Conservation (phyloP, 2,113 vertebrate species). For the Zootoca vivipara region DNA sequence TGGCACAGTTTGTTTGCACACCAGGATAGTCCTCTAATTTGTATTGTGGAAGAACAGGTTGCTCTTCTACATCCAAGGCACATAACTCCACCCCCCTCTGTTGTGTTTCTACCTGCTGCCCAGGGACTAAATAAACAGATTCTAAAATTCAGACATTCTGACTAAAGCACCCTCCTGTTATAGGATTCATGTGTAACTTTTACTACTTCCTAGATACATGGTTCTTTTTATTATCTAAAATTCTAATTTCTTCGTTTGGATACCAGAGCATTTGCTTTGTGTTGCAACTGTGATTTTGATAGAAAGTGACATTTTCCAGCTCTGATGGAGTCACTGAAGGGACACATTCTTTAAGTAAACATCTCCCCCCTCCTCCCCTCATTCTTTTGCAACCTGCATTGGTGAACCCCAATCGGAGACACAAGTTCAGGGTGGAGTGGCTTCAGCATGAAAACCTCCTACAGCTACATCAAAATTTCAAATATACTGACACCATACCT, state of each 20-base stretch:
- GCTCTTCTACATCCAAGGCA: background rate
- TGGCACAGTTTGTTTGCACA: background rate
- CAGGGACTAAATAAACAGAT: background rate
- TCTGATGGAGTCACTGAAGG: slow-evolving; percentile 53
- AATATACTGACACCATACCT: background rate
- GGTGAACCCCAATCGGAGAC: slow-evolving; percentile 12
- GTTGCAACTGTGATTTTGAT: slow-evolving; percentile 51
- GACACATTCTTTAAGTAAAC: slow-evolving; percentile 35
- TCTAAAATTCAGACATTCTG: background rate
- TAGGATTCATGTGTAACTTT: background rate
- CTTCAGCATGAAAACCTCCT: background rate
- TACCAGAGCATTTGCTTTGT: slow-evolving; percentile 40
- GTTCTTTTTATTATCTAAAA: slow-evolving; percentile 13
- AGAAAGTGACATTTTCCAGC: slow-evolving; percentile 58
- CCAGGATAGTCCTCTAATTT: background rate
- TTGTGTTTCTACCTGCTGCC: no score
- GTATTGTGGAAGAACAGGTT: background rate
- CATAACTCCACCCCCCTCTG: background rate
- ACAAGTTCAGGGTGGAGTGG: background rate
- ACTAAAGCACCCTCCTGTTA: background rate
- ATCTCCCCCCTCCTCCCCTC: background rate
- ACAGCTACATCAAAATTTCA: background rate
- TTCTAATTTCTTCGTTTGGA: slow-evolving; percentile 58
- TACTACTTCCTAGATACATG: background rate
- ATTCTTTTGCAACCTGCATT: background rate